Evolutionary conservation across 2,888 invertebrate species (phyloP), one percentile per base, ranked within the genome.

Genomic region (Caenorhabditis angaria): DNA sequence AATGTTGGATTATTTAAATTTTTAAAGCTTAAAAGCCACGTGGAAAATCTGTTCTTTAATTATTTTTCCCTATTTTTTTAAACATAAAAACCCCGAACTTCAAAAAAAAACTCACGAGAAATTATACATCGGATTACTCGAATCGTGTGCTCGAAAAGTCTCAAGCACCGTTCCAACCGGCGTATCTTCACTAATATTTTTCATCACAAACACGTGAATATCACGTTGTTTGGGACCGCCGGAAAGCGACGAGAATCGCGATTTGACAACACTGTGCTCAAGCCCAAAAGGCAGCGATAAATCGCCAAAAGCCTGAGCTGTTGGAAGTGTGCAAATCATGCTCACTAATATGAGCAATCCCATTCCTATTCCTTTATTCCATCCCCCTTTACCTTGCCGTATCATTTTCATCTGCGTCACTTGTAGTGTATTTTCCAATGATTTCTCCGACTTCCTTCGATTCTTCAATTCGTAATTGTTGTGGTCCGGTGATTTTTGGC

Each of bases 391-490:
- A 83, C 80, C 74, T 78, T 58, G 74, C 83, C 80, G 77, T 88
- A 24, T 94, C 94, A 25, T 94, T 94, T 89, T 95, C 95, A 89
- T 99, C 97, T 2, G 94, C 94, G 90, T 97, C 97, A 12, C 93
- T 94, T 1, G 97, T 97, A 88, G 93, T 93, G 89, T 97, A 97
- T 22, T 93, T 94, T 88, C 95, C 95, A 82, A 97, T 90, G 78
- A 92, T 92, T 81, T 94, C 94, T 27, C 95, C 95, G 62, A 94
- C 92, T 87, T 93, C 92, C 1, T 94, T 94, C 88, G 96, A 94
- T 89, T 97, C 97, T 86, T 92, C 93, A 0, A 95, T 54, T 32
- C 61, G 56, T 35, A 70, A 55, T 54, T 75, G 69, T 22, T 56
- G 56, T 32, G 94, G 18, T 93, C 81, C 81, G 51, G 61, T 62